phyloP scores from a whole-genome alignment of 37 sponge, comb jelly and placozoan species.

The Amphimedon queenslandica region DNA sequence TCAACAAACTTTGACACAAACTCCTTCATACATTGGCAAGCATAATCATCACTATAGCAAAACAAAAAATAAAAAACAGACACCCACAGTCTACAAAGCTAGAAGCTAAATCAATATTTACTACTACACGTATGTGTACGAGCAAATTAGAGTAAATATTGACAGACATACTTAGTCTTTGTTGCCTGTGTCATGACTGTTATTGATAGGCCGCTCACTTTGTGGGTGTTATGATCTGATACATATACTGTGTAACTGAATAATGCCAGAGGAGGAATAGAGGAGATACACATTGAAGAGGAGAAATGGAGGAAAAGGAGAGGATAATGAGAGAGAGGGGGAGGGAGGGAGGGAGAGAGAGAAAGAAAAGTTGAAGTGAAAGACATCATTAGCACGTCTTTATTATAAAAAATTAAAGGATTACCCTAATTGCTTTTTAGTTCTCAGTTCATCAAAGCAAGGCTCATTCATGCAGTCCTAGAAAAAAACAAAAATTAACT shows the following conservation, averaged over 20 bases:
- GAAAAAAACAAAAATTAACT: background rate
- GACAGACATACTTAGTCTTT: slow-evolving; percentile 55
- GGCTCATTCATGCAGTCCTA: slow-evolving; percentile 68
- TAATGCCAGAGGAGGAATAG: background rate
- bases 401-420: too few species aligned
- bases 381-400: too few species aligned
- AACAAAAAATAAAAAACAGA: background rate
- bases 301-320: too few species aligned
- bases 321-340: too few species aligned
- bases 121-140: too few species aligned
- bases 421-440: slow-evolving; percentile 77
- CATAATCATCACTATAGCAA: slow-evolving; percentile 23
- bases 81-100: background rate
- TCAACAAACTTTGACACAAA: slow-evolving; percentile 36
- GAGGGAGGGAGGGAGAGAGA: too few species aligned
- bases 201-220: slow-evolving; percentile 68
- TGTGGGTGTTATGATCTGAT: slow-evolving; percentile 36
- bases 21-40: slow-evolving; percentile 23
- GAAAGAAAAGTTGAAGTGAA: too few species aligned
- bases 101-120: too few species aligned
- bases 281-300: background rate
- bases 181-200: slow-evolving; percentile 63
- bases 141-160: too few species aligned
- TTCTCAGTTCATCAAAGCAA: slow-evolving; percentile 75
- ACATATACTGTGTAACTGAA: slow-evolving; percentile 63